These are phyloP conservation scores for Iphiclides podalirius DNA, from an alignment of 2,888 invertebrate genomes.

Conservation along the genomic window DNA sequence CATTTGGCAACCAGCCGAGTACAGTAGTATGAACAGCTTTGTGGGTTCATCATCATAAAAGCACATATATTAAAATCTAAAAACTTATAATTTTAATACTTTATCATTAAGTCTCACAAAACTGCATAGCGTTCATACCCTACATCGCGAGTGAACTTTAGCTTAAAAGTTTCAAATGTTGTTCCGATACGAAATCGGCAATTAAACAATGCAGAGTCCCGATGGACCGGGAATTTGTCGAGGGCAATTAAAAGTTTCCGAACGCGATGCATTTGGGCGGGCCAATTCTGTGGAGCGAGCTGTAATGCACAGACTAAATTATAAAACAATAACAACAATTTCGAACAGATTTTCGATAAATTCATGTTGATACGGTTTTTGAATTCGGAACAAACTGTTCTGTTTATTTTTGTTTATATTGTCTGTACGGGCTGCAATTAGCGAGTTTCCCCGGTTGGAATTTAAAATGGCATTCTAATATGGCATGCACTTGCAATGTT, in stretches of 20 bases:
- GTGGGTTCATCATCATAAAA: no score
- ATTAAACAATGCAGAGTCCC: constrained; percentile 68
- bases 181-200: constrained; percentile 45
- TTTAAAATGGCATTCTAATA: no score
- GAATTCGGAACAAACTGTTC: not conserved
- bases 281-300: constrained; percentile 12
- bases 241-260: constrained; percentile 72
- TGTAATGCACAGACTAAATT: constrained; percentile 11
- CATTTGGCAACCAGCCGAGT: no score
- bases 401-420: no score
- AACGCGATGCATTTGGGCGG: constrained; percentile 37
- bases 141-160: constrained; percentile 16
- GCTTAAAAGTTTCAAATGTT: constrained; percentile 25
- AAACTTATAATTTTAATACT: no score
- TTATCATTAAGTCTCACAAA: no score
- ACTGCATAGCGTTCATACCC: no score
- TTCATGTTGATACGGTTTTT: not conserved
- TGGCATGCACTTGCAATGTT: no score
- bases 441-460: no score
- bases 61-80: no score
- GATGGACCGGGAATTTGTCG: constrained; percentile 63
- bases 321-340: constrained; percentile 9
- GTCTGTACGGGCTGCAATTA: no score
- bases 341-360: not conserved
- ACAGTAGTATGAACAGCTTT: no score